phyloP scores from a whole-genome alignment of 2,797 vertebrate species.

The Diplodus sargus region DNA sequence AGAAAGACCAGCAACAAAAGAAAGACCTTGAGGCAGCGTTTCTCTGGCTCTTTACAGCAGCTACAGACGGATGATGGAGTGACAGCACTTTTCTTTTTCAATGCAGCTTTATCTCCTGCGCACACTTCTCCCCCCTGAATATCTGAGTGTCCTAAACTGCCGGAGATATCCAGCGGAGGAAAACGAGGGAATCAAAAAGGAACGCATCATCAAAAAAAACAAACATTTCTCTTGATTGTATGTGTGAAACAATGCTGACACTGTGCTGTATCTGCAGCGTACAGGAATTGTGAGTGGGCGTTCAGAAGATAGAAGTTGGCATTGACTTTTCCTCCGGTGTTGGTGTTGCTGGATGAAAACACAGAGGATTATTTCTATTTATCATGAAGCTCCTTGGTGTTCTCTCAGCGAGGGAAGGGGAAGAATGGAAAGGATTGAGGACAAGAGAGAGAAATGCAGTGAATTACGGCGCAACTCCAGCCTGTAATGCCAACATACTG shows the following conservation, averaged over 20 bases:
- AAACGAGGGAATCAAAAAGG: constrained; percentile 6
- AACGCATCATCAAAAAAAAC: not conserved
- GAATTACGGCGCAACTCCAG: constrained; percentile 10
- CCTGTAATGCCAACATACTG: constrained; percentile 33
- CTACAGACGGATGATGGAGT: constrained; percentile 47
- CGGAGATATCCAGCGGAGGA: not conserved
- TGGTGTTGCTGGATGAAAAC: constrained; percentile 52
- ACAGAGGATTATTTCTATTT: constrained; percentile 54
- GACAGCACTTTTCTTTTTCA: constrained; percentile 40
- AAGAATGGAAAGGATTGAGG: constrained; percentile 46
- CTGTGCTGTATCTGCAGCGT: constrained; percentile 13
- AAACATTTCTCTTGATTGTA: constrained; percentile 9
- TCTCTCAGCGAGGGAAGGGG: constrained; percentile 15
- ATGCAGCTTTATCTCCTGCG: constrained; percentile 41
- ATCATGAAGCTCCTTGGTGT: constrained; percentile 32
- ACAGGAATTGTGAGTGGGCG: constrained; percentile 43
- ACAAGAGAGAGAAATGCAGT: constrained; percentile 14
- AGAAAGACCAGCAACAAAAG: constrained; percentile 60
- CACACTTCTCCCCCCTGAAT: constrained; percentile 1
- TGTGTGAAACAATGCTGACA: constrained; percentile 39
- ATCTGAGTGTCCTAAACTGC: constrained; percentile 1
- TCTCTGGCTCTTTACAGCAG: constrained; percentile 49
- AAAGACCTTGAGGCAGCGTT: constrained; percentile 61
- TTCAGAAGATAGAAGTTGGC: constrained; percentile 52
- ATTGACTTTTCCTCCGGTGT: constrained; percentile 54